Conservation (phyloP, 2,113 vertebrate species). For the Aphyosemion australe region DNA sequence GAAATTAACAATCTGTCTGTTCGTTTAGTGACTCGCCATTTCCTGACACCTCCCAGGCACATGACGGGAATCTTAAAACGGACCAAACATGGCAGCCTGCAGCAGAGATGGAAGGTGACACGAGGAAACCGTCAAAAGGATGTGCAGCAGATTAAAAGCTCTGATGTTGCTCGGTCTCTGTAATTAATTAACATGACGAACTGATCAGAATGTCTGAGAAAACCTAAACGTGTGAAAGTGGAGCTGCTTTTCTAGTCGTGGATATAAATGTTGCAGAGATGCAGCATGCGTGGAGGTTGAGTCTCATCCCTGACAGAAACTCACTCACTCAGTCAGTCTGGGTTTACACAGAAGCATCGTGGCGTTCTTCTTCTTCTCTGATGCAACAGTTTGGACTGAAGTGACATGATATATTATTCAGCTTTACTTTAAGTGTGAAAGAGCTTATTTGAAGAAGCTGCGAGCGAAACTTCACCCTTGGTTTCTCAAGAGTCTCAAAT, state of each 20-base stretch:
- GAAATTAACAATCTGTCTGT: slow-evolving; percentile 64
- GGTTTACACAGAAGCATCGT: background rate
- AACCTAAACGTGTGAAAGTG: background rate
- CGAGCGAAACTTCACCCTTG: slow-evolving; percentile 1
- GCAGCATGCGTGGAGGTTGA: background rate
- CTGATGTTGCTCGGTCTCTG: no score
- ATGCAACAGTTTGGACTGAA: slow-evolving; percentile 5
- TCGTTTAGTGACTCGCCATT: slow-evolving; percentile 49
- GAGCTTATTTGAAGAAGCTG: slow-evolving; percentile 15
- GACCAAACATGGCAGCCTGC: slow-evolving; percentile 8
- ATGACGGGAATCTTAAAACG: slow-evolving; percentile 63
- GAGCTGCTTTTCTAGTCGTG: background rate
- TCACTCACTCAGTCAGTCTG: background rate
- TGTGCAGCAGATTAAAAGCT: slow-evolving; percentile 3
- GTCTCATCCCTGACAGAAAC: background rate
- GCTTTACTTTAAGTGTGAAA: slow-evolving; percentile 13
- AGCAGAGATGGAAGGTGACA: slow-evolving; percentile 14
- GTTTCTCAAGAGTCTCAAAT: slow-evolving; percentile 24
- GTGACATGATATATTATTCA: slow-evolving; percentile 16
- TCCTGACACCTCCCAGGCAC: slow-evolving; percentile 34
- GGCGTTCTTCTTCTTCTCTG: slow-evolving; percentile 1
- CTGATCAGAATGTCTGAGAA: no score
- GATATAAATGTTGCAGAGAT: background rate
- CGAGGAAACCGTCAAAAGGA: background rate
- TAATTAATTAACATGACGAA: no score